Conservation (phyloP, 2,797 vertebrate species). For the Chelonia mydas region DNA sequence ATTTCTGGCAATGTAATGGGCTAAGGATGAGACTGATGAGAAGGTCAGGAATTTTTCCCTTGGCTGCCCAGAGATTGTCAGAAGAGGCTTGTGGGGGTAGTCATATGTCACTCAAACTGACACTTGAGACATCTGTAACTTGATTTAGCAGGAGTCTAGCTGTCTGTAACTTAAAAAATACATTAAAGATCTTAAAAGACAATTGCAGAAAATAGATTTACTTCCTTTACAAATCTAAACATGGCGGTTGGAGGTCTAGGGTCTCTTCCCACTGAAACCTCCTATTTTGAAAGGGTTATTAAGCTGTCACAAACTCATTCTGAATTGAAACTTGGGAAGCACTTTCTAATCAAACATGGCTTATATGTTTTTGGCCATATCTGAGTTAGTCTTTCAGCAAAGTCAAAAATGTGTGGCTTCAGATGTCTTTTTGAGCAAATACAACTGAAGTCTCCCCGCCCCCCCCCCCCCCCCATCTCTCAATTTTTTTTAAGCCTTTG, state of each 20-base stretch:
- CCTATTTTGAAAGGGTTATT: neutral
- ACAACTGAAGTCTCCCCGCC: neutral
- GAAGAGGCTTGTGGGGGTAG: rapidly evolving
- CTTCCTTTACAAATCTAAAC: rapidly evolving
- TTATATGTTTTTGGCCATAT: neutral
- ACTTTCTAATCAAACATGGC: neutral
- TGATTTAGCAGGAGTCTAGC: neutral
- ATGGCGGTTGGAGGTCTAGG: neutral
- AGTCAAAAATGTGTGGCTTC: neutral
- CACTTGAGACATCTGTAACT: rapidly evolving
- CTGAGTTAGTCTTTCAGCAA: rapidly evolving
- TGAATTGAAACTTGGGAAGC: neutral
- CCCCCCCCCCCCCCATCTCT: rapidly evolving
- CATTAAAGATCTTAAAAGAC: rapidly evolving
- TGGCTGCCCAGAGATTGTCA: rapidly evolving
- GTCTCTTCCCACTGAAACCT: neutral
- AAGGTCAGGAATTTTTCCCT: neutral
- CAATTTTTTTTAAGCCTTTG: neutral
- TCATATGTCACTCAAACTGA: neutral
- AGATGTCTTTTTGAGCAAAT: neutral
- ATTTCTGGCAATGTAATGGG: rapidly evolving
- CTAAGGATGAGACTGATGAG: neutral
- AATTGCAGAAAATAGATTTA: rapidly evolving
- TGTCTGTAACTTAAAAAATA: rapidly evolving
- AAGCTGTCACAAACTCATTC: neutral